These are phyloP conservation scores for Microvelia longipes DNA, from an alignment of 1,140 invertebrate genomes.

Conservation along the genomic window DNA sequence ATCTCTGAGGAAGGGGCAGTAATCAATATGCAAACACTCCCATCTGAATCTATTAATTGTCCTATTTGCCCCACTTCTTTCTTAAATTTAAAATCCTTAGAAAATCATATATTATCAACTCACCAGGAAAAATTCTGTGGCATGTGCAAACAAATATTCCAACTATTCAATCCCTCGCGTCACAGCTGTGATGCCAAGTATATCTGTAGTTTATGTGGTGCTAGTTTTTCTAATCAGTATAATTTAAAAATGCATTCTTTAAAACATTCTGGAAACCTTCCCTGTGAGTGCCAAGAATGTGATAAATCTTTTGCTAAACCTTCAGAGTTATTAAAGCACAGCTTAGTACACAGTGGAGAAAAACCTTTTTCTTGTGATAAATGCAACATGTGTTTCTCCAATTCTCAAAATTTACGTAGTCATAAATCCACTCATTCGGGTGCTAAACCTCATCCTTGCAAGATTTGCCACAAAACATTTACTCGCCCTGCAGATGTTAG, in stretches of 20 bases:
- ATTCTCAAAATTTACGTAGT: constrained; percentile 36
- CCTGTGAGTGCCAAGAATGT: constrained; percentile 40
- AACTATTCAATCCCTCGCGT: not conserved
- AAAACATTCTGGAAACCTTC: constrained; percentile 36
- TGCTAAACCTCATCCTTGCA: constrained; percentile 1
- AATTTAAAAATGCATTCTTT: constrained; percentile 30
- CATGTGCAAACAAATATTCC: not conserved
- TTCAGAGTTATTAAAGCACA: constrained; percentile 21
- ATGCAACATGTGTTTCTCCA: constrained; percentile 37
- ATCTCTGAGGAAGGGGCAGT: constrained; percentile 2
- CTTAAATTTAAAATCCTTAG: not conserved
- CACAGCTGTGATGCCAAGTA: constrained; percentile 4
- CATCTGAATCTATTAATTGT: not conserved
- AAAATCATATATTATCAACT: not conserved
- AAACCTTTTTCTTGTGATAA: constrained; percentile 54
- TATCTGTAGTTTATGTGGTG: constrained; percentile 27
- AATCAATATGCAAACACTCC: not conserved
- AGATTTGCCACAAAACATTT: constrained; percentile 7
- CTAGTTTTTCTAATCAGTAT: constrained; percentile 28
- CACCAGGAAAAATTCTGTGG: not conserved
- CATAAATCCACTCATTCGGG: not conserved
- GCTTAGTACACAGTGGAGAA: constrained; percentile 34
- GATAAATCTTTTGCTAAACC: constrained; percentile 33
- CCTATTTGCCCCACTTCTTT: not conserved
- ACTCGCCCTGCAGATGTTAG: constrained; percentile 5